These are phyloP conservation scores for Empidonax alnorum DNA, from an alignment of 2,113 vertebrate genomes.

Conservation along the genomic window DNA sequence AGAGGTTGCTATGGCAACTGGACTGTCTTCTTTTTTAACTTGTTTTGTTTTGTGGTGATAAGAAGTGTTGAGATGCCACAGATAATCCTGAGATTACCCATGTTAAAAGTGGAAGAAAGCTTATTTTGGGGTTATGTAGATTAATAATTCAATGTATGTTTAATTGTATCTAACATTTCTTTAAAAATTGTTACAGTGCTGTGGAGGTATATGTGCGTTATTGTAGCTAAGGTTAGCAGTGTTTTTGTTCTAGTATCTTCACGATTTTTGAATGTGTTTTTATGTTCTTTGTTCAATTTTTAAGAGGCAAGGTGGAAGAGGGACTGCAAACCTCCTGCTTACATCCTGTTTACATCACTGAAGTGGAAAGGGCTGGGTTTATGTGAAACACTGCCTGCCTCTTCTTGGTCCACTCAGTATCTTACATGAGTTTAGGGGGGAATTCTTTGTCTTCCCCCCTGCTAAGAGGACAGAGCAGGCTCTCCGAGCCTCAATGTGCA, in stretches of 20 bases:
- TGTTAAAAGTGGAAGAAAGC: background rate
- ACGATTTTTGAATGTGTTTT: background rate
- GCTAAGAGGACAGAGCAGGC: background rate
- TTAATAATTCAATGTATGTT: background rate
- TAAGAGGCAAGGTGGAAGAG: background rate
- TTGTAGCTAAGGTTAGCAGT: background rate
- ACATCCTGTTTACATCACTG: background rate
- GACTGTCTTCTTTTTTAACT: rapidly evolving
- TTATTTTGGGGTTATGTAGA: background rate
- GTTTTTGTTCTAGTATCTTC: background rate
- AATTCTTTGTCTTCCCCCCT: rapidly evolving
- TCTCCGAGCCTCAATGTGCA: rapidly evolving
- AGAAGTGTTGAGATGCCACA: background rate
- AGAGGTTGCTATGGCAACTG: background rate
- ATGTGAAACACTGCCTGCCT: background rate
- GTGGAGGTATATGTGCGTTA: background rate
- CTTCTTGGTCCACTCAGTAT: background rate
- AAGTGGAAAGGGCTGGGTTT: background rate
- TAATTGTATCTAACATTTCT: background rate
- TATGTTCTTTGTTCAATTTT: background rate
- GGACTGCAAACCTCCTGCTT: background rate
- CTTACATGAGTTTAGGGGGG: background rate
- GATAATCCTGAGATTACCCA: background rate
- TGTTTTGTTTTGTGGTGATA: background rate
- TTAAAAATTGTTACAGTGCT: background rate